Evolutionary conservation across 2,888 invertebrate genomes (phyloP).

Genomic region (Ametastegia equiseti): DNA sequence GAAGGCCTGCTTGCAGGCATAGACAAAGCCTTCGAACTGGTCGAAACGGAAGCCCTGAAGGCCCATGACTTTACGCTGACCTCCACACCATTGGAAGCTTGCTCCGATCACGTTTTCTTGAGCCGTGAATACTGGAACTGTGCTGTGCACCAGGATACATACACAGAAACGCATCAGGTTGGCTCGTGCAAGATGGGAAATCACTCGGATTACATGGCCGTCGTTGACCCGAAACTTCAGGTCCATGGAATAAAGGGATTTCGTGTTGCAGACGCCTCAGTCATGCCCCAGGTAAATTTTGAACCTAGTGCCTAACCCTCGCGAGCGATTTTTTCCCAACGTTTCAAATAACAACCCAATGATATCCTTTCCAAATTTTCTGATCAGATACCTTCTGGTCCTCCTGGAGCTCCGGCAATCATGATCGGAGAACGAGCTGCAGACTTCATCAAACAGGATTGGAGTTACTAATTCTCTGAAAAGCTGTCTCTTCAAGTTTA

Average conservation of each 20-base stretch:
- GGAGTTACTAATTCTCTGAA: background rate
- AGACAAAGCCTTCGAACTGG: conserved; percentile 78
- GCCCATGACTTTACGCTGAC: conserved; percentile 55
- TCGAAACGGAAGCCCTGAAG: conserved; percentile 77
- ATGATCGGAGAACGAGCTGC: too few relatives aligned
- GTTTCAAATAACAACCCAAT: too few relatives aligned
- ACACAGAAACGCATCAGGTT: conserved; percentile 89
- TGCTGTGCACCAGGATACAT: conserved; percentile 82
- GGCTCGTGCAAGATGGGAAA: conserved; percentile 79
- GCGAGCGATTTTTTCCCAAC: too few relatives aligned
- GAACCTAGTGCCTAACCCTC: too few relatives aligned
- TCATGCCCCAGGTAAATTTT: conserved; percentile 78
- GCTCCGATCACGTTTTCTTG: conserved; percentile 55
- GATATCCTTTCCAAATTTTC: background rate
- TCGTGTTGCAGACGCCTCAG: conserved; percentile 78
- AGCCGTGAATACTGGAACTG: conserved; percentile 87
- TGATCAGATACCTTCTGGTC: conserved; percentile 74
- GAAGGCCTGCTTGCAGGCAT: conserved; percentile 81
- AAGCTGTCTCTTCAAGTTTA: background rate
- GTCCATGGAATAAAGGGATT: conserved; percentile 81
- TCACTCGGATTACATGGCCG: conserved; percentile 77
- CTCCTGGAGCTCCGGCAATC: conserved; percentile 78
- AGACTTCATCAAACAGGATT: conserved; percentile 75
- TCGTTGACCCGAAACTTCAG: conserved; percentile 83
- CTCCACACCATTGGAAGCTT: conserved; percentile 51